A percentile compares a stretch with the other conserved stretches of the same genome.
These are phyloP conservation scores for Orchesella flavescens DNA, from an alignment of 2,888 invertebrate genomes.

Conservation along the genomic window DNA sequence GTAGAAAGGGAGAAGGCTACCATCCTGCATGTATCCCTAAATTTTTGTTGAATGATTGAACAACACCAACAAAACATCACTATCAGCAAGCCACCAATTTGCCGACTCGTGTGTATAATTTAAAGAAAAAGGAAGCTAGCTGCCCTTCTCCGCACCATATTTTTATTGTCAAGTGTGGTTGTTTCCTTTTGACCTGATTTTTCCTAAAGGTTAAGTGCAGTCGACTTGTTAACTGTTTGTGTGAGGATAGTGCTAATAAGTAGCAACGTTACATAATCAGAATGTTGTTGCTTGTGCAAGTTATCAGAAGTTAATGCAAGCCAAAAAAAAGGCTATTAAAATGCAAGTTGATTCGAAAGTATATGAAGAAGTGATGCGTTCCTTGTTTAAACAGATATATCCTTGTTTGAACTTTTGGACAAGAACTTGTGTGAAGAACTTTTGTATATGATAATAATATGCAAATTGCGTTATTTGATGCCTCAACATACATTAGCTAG, in stretches of 20 bases:
- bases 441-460: too few species aligned
- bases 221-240: conserved; percentile 22
- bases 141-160: conserved; percentile 51
- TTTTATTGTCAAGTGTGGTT: conserved; percentile 27
- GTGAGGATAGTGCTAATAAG: background rate
- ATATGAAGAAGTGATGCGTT: background rate
- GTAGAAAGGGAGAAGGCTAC: conserved; percentile 53
- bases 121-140: conserved; percentile 35
- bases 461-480: too few species aligned
- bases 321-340: background rate
- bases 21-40: conserved; percentile 27
- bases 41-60: conserved; percentile 18
- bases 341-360: conserved; percentile 1
- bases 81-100: conserved; percentile 31
- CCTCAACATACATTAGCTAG: too few species aligned
- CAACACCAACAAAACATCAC: too few species aligned
- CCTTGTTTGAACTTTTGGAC: too few species aligned
- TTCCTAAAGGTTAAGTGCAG: conserved; percentile 47
- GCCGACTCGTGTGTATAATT: conserved; percentile 8
- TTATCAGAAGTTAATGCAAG: background rate
- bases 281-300: background rate
- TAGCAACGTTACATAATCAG: background rate
- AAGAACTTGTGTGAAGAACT: too few species aligned
- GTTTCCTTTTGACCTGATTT: conserved; percentile 56
- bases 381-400: too few species aligned